Evolutionary conservation across 35 echinoderm and acorn worm species (phyloP), one percentile per base, ranked within the genome.

Genomic region (Strongylocentrotus purpuratus): DNA sequence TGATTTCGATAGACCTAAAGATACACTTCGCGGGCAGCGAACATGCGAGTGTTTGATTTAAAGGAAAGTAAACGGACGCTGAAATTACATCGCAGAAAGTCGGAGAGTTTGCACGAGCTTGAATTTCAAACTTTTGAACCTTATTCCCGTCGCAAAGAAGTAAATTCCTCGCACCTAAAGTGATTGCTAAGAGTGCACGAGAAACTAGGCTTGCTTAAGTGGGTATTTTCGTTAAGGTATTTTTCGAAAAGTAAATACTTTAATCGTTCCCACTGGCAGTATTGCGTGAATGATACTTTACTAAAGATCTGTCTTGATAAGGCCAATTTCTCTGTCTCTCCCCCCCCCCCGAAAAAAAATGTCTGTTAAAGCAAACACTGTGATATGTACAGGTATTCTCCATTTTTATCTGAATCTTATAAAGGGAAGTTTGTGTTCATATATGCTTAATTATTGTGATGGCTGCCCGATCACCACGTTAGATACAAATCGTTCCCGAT

Each of bases 11-110:
- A 18, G 65, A 18, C 25, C 65, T 78, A 7, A 78, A 78, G 65
- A 78, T 78, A 70, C 65, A 78, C 65, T 78, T 78, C 65, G 20
- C 2, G 65, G 25, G 65, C 65, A 78, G 65, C 65, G 65, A 78
- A 78, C 65, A 78, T 78, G 65, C 65, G 65, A 78, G 65, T 28
- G 65, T 78, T 78, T 78, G 65, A 78, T 78, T 78, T 78, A 78
- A 22, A 78, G 65, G 20, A 78, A 78, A 6, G 65, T 4, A 78
- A 78, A 78, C 20, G 22, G 65, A n/a, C 28, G 18, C 65, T 78
- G 65, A 78, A 78, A 78, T 78, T 78, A 78, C 65, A 78, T 78
- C 65, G 65, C 5, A 78, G 28, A 25, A 17, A 78, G 22, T 28
- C 65, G 22, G 15, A 78, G 22, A n/a, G 22, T 78, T 78, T 78